Evolutionary conservation across 2,888 invertebrate species (phyloP).

Genomic region (Amaurobius ferox): DNA sequence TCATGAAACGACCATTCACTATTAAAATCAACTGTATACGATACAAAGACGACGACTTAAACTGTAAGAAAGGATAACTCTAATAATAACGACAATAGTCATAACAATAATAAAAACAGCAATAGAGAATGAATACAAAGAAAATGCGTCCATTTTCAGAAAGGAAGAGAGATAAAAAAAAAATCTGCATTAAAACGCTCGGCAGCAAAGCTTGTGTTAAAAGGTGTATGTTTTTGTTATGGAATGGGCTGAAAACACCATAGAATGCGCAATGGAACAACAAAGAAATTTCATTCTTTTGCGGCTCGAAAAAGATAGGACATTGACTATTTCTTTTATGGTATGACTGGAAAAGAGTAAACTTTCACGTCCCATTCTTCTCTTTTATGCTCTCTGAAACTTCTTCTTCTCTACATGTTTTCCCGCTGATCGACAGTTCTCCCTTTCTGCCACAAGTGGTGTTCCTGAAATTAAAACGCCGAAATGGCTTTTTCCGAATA

Average conservation of each 20-base stretch:
- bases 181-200: constrained; percentile 41
- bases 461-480: constrained; percentile 43
- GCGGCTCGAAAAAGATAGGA: constrained; percentile 32
- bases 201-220: constrained; percentile 57
- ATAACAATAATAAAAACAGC: constrained; percentile 47
- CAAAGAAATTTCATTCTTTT: constrained; percentile 42
- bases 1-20: constrained; percentile 1
- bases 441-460: constrained; percentile 13
- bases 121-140: constrained; percentile 24
- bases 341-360: constrained; percentile 43
- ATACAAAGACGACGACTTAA: constrained; percentile 58
- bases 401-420: constrained; percentile 33
- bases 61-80: constrained; percentile 41
- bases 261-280: constrained; percentile 53
- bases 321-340: constrained; percentile 69
- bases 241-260: constrained; percentile 66
- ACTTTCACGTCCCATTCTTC: constrained; percentile 31
- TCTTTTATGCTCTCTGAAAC: constrained; percentile 10
- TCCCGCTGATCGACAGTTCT: constrained; percentile 12
- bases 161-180: constrained; percentile 43
- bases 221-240: constrained; percentile 58
- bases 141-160: constrained; percentile 28
- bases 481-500: constrained; percentile 41
- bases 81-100: constrained; percentile 48
- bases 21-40: constrained; percentile 10